These are phyloP conservation scores for Epistrophella euchroma DNA, from an alignment of 2,888 invertebrate species.

Conservation along the genomic window DNA sequence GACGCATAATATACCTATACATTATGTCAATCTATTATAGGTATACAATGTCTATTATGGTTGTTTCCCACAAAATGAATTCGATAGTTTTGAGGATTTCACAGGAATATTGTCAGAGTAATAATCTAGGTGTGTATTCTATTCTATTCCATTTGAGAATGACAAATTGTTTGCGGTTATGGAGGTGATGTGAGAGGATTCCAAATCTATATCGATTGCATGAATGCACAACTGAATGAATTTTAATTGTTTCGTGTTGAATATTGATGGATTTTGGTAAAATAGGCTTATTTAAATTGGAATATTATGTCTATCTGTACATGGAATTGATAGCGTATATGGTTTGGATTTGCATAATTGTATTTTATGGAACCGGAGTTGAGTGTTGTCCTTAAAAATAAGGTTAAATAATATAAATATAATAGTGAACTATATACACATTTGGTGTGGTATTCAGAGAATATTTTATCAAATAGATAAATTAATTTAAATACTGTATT, in stretches of 20 bases:
- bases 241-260: constrained; percentile 21
- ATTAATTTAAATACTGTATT: neutral
- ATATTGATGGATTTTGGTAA: constrained; percentile 29
- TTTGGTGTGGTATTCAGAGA: neutral
- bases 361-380: neutral
- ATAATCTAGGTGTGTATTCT: neutral
- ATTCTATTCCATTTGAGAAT: constrained; percentile 19
- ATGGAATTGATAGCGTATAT: neutral
- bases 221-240: constrained; percentile 27
- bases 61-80: constrained; percentile 40
- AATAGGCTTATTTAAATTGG: constrained; percentile 20
- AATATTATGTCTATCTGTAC: neutral
- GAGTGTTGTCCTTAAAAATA: neutral
- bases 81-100: constrained; percentile 49
- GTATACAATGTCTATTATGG: constrained; percentile 2
- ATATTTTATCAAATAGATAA: neutral
- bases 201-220: constrained; percentile 20
- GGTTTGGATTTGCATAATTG: neutral
- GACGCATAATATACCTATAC: neutral
- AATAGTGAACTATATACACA: neutral
- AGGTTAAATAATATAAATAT: neutral
- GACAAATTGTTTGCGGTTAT: constrained; percentile 18
- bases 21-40: constrained; percentile 1
- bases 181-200: constrained; percentile 18
- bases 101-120: neutral